Percentiles rank a stretch among this genome's conserved stretches.
Conservation (phyloP, 2,797 vertebrate genomes). For the Petrocephalus schoutedeni region DNA sequence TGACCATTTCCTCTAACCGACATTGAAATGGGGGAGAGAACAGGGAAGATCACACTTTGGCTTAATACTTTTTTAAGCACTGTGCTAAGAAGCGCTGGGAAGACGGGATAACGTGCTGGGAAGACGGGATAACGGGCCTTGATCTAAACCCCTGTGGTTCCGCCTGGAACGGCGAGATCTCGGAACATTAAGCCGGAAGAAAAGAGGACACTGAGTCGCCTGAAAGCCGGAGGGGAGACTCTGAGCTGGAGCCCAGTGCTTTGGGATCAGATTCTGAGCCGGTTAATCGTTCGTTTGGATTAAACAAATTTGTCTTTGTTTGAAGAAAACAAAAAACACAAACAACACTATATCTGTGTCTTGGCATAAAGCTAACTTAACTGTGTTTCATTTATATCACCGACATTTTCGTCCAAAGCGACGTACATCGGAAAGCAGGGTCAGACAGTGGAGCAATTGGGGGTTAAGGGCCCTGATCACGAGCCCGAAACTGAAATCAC, state of each 20-base stretch:
- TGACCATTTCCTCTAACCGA: background rate
- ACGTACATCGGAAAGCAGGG: background rate
- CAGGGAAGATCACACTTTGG: background rate
- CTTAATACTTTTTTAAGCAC: background rate
- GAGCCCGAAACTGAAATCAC: background rate
- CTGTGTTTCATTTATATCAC: background rate
- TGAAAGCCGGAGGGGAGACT: slow-evolving; percentile 32
- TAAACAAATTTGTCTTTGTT: background rate
- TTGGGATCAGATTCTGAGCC: background rate
- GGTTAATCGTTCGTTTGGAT: background rate
- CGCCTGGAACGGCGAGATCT: slow-evolving; percentile 35
- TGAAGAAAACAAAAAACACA: background rate
- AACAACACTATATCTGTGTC: background rate
- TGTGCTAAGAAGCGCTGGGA: background rate
- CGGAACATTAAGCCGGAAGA: slow-evolving; percentile 13
- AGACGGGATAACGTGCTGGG: background rate
- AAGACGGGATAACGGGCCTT: background rate
- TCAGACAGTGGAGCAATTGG: too few species aligned
- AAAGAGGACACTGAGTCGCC: slow-evolving; percentile 43
- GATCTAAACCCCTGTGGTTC: background rate
- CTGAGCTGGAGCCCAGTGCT: background rate
- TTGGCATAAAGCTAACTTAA: background rate
- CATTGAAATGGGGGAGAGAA: background rate
- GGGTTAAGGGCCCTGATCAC: too few species aligned
- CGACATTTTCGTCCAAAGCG: background rate